Base-by-base conservation (phyloP, 2,113 vertebrate genomes). In the Pholis gunnellus region DNA sequence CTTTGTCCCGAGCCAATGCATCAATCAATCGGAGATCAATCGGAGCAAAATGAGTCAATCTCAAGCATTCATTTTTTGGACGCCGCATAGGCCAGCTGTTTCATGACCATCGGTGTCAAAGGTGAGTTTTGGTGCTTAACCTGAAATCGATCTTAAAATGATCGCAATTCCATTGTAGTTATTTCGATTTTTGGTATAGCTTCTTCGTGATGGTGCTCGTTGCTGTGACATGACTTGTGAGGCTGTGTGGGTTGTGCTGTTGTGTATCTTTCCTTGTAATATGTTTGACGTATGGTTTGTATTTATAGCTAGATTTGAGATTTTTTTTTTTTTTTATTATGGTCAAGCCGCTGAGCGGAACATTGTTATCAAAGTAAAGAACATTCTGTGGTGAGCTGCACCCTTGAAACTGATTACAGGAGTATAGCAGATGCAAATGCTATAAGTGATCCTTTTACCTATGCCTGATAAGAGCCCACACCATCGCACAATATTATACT, bases 21-120 rank as follows among this genome's bases (percentile, higher is more conserved):
- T 93, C 89, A 90, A 86, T 93, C 91, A 91, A 57, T 72, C 1
- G 0, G n/a, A 57, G n/a, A 87, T 87, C 87, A 81, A 63, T 81
- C 82, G 38, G 65, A 61, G 74, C 22, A 25, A 66, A 73, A 50
- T 2, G 46, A 74, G 44, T 76, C 68, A 0, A 6, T 61, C 50
- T 68, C 38, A 52, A 60, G 27, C 68, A 29, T 71, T 79, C 20
- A 20, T 60, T 36, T 79, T 63, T 82, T 63, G 77, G 17, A 42
- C n/a, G 29, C 40, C 29, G n/a, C 69, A 34, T 66, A 17, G 63
- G 27, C 82, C 90, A 89, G 88, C 90, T 93, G 90, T 73, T 77
- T 46, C 79, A 14, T 74, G n/a, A 40, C 68, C 75, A 6, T 14
- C 38, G 20, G 72, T 77, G 87, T 90, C 89, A 84, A 54, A 87